Percentiles rank a stretch among this genome's conserved stretches.
Evolutionary conservation across 1,140 invertebrate genomes (phyloP).

Genomic region (Leptestheria dahalacensis): DNA sequence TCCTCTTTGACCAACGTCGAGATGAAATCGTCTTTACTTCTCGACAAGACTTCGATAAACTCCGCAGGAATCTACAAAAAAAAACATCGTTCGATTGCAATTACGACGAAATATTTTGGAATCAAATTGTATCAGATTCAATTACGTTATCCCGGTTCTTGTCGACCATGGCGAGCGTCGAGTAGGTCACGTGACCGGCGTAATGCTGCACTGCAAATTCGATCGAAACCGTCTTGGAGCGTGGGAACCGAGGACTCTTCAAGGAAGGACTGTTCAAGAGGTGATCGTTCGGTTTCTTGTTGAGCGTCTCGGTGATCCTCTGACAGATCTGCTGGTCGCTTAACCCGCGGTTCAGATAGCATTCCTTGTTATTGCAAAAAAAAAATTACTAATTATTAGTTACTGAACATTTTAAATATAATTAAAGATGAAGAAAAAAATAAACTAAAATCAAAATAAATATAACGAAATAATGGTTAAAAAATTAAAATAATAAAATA

Average conservation of each 20-base stretch:
- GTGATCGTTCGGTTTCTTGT: constrained; percentile 13
- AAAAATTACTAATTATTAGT: constrained; percentile 2
- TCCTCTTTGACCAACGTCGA: not conserved
- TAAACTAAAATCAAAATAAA: not conserved
- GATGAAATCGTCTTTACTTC: constrained; percentile 6
- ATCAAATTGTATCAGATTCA: not conserved
- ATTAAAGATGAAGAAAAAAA: constrained; percentile 4
- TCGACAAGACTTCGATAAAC: constrained; percentile 7
- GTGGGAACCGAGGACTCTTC: constrained; percentile 15
- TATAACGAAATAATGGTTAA: too few species aligned
- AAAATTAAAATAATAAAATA: too few species aligned
- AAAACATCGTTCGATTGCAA: not conserved
- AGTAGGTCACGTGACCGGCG: constrained; percentile 28
- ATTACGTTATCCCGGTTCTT: constrained; percentile 32
- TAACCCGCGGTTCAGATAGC: constrained; percentile 22
- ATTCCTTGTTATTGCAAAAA: constrained; percentile 21
- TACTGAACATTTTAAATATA: not conserved
- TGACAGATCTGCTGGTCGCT: constrained; percentile 41
- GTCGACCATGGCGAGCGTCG: constrained; percentile 26
- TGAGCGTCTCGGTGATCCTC: constrained; percentile 28
- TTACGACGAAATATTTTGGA: too few species aligned
- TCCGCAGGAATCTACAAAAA: constrained; percentile 12
- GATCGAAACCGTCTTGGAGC: too few species aligned
- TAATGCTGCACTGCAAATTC: constrained; percentile 29
- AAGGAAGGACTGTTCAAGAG: constrained; percentile 20